Evolutionary conservation across 2,113 vertebrate genomes (phyloP).

Genomic region (Gyps fulvus): DNA sequence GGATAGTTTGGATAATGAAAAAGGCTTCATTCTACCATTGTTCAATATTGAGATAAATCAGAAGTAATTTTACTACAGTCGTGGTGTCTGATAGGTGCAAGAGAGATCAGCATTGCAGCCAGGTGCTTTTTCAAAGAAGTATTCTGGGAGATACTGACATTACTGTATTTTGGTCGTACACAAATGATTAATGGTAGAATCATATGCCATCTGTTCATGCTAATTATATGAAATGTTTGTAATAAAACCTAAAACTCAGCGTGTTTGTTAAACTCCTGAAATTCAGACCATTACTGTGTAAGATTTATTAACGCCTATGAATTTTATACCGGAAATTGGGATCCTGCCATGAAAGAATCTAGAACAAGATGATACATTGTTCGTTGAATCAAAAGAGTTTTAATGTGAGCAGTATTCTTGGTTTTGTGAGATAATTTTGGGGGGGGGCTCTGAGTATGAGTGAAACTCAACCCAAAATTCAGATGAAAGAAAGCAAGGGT

Average conservation of each 20-base stretch:
- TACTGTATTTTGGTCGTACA: conserved; percentile 31
- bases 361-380: neutral
- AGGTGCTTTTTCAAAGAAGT: conserved; percentile 15
- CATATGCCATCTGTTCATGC: conserved; percentile 49
- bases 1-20: conserved; percentile 9
- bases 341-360: neutral
- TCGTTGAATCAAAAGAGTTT: neutral
- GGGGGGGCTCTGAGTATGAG: neutral
- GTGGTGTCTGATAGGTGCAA: neutral
- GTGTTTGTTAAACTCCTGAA: conserved; percentile 13
- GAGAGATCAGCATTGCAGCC: neutral
- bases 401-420: neutral
- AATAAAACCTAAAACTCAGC: conserved; percentile 18
- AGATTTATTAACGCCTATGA: conserved; percentile 23
- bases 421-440: neutral
- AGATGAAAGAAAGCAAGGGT: neutral
- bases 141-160: neutral
- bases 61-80: neutral
- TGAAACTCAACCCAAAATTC: neutral
- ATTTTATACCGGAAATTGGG: neutral
- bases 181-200: conserved; percentile 55
- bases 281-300: neutral
- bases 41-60: conserved; percentile 28
- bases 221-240: conserved; percentile 48
- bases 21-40: conserved; percentile 4